Conservation (phyloP, 2,113 vertebrate genomes). For the Sturnus vulgaris region DNA sequence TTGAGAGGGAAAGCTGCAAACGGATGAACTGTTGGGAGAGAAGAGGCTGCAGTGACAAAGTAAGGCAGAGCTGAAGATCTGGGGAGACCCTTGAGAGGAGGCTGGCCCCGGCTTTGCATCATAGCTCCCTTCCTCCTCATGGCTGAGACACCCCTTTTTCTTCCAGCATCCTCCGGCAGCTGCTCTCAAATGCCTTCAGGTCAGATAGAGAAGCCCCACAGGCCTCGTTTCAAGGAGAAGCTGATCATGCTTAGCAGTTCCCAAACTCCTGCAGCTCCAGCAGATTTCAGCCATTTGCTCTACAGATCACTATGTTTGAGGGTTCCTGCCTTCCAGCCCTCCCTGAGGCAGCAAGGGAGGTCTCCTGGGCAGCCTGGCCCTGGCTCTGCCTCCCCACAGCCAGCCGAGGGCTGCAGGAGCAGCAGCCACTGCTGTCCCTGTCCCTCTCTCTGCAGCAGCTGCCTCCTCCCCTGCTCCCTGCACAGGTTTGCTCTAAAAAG, state of each 20-base stretch:
- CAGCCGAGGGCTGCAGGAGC: not conserved
- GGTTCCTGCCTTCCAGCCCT: not conserved
- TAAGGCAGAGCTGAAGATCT: not conserved
- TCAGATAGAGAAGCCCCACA: not conserved
- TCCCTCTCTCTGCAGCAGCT: not conserved
- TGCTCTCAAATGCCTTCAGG: not conserved
- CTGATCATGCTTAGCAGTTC: not conserved
- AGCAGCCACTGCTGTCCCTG: rapidly evolving
- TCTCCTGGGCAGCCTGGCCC: not conserved
- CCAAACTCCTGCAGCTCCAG: not conserved
- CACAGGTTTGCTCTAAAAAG: not conserved
- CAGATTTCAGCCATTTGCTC: slow-evolving; percentile 2
- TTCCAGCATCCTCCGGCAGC: not conserved
- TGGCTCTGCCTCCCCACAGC: not conserved
- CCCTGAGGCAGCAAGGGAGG: not conserved
- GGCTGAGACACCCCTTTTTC: not conserved
- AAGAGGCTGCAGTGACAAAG: not conserved
- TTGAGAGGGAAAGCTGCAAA: not conserved
- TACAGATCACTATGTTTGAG: not conserved
- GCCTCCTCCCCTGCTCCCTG: not conserved
- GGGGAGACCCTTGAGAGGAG: not conserved
- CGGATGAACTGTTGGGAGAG: not conserved
- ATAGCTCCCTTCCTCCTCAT: not conserved
- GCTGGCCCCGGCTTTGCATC: not conserved
- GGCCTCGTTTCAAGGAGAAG: not conserved